phyloP scores from a whole-genome alignment of 1,140 invertebrate genomes.

The Papilio polytes region DNA sequence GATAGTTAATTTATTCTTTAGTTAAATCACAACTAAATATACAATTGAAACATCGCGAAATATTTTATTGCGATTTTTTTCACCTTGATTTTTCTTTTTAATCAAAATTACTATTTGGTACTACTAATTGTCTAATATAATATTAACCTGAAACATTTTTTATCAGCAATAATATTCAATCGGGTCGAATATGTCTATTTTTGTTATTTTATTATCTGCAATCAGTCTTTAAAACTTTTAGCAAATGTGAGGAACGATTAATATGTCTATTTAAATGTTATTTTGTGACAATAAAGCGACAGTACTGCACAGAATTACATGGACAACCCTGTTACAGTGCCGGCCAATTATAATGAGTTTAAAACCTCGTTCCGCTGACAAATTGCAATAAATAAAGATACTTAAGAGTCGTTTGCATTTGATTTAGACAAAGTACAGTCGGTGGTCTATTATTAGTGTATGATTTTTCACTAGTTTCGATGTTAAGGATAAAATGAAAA shows the following conservation, averaged over 20 bases:
- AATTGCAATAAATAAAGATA: constrained; percentile 69
- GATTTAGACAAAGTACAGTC: constrained; percentile 45
- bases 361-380: constrained; percentile 69
- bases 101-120: not conserved
- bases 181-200: not conserved
- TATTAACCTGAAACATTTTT: not conserved
- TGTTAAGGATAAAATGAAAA: not conserved
- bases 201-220: too few relatives aligned
- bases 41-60: too few relatives aligned
- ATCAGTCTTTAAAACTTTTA: too few relatives aligned
- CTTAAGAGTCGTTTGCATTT: constrained; percentile 50
- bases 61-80: too few relatives aligned
- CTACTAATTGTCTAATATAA: not conserved
- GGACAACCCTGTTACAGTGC: constrained; percentile 17
- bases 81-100: not conserved
- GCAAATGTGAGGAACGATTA: too few relatives aligned
- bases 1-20: too few relatives aligned
- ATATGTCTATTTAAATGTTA: not conserved
- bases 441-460: constrained; percentile 10
- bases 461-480: not conserved
- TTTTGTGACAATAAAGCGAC: not conserved
- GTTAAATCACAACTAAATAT: too few relatives aligned
- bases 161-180: not conserved
- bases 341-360: constrained; percentile 67
- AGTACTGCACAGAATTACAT: not conserved